Conservation (phyloP, 2,888 invertebrate species). For the Epinotia demarniana region DNA sequence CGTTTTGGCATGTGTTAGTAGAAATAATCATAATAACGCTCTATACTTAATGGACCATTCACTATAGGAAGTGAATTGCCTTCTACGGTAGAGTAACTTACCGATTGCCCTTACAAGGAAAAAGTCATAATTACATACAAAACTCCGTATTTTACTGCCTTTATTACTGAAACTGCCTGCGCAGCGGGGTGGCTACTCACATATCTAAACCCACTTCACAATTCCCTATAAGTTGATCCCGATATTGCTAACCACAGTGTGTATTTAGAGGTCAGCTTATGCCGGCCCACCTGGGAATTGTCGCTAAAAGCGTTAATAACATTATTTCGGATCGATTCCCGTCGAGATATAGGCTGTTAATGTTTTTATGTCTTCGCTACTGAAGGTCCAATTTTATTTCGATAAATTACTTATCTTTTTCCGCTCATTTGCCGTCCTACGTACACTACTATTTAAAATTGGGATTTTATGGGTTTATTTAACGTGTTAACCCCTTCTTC, state of each 20-base stretch:
- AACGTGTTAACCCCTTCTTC: too few relatives aligned
- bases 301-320: not conserved
- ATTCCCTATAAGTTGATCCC: not conserved
- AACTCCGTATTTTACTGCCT: not conserved
- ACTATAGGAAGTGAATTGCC: not conserved
- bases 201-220: not conserved
- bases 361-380: not conserved
- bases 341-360: not conserved
- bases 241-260: not conserved
- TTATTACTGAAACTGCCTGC: not conserved
- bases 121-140: not conserved
- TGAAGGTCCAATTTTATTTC: not conserved
- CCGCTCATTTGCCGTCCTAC: too few relatives aligned
- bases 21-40: not conserved
- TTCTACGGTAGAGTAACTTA: slow-evolving; percentile 8
- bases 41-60: slow-evolving; percentile 6
- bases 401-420: not conserved
- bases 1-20: not conserved
- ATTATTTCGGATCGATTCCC: not conserved
- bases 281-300: not conserved
- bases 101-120: not conserved
- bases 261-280: not conserved
- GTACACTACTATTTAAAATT: too few relatives aligned
- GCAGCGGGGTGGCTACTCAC: slow-evolving; percentile 5
- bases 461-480: too few relatives aligned